Evolutionary conservation across 2,888 invertebrate genomes (phyloP).

Genomic region (Metalampra italica): DNA sequence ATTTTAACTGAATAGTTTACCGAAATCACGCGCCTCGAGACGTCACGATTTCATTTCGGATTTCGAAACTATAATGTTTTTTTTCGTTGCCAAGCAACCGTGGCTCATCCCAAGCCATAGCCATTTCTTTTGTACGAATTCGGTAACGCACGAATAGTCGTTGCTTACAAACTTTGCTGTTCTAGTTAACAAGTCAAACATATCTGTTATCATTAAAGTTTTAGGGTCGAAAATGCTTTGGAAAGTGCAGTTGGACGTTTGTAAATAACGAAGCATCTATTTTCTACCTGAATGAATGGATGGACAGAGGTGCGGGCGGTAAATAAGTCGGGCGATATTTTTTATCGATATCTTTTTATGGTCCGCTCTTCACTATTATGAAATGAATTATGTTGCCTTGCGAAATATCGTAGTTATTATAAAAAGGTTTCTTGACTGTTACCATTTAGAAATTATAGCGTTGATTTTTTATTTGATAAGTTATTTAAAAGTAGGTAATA

Average conservation of each 20-base stretch:
- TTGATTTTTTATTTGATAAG: too few relatives aligned
- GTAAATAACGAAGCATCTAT: not conserved
- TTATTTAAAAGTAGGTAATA: too few relatives aligned
- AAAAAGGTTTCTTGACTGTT: too few relatives aligned
- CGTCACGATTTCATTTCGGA: not conserved
- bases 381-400: too few relatives aligned
- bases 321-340: not conserved
- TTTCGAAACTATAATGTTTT: not conserved
- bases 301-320: not conserved
- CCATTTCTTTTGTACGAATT: constrained; percentile 12
- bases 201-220: not conserved
- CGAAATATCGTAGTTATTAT: too few relatives aligned
- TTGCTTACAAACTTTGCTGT: not conserved
- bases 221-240: not conserved
- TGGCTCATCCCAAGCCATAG: constrained; percentile 12
- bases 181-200: not conserved
- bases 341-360: not conserved
- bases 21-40: not conserved
- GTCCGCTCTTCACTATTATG: not conserved
- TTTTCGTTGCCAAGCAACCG: not conserved
- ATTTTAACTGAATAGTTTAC: not conserved
- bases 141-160: constrained; percentile 18
- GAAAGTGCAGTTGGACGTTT: not conserved
- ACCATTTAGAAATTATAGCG: too few relatives aligned
- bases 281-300: constrained; percentile 3